Evolutionary conservation across 2,113 vertebrate species (phyloP), one percentile per base, ranked within the genome.

Genomic region (Pollimyrus isidori): DNA sequence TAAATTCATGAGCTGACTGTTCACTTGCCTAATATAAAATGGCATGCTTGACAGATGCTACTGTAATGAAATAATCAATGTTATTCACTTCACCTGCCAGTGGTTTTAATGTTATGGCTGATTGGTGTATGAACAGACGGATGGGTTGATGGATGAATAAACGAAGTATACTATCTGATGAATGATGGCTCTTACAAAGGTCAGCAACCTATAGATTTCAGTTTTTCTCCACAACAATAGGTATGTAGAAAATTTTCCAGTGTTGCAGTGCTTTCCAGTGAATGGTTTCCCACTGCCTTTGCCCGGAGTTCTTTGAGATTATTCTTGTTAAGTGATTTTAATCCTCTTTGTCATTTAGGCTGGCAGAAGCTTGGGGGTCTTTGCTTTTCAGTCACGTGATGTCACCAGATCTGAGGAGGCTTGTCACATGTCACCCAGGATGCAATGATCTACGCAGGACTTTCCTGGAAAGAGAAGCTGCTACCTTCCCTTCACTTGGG

Each of bases 341-440:
- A 86, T 86, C n/a, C 49, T 26, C n/a, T 86, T 86, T 86, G 84
- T 86, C 84, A 86, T 48, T 48, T 50, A 30, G 19, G 84, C 23
- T 86, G 26, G 84, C 48, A 11, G n/a, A 50, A 48, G n/a, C 84
- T 50, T 26, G 84, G 46, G 84, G 48, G 13, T 86, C 49, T 86
- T 30, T 30, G 7, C 45, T 30, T 86, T 86, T 50, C 84, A 82
- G 76, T 39, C 76, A 82, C 13, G 26, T 21, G n/a, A 48, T n/a
- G 23, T 83, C 46, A 83, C 48, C 3, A 6, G 23, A n/a, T 49
- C 17, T 86, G 84, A 23, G 48, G 45, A 21, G 39, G 17, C 62
- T 69, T 15, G 62, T 30, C 35, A 82, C 35, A 23, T 19, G 76
- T 45, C 23, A 21, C 52, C 53, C 0, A 65, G 26, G 45, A 11